Conservation (phyloP, 1,140 invertebrate species). For the Pissodes strobi region DNA sequence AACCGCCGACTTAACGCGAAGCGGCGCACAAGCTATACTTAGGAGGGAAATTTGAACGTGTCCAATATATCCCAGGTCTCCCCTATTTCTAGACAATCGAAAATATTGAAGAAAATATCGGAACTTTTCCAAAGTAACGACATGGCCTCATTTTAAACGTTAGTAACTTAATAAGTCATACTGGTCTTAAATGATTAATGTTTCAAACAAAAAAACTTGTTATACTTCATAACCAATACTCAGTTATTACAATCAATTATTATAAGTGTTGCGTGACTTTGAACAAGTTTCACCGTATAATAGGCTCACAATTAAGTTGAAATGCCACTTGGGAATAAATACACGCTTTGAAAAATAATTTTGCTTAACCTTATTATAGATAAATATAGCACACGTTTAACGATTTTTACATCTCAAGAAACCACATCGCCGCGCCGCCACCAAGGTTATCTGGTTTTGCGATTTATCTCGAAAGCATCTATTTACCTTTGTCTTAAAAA, state of each 20-base stretch:
- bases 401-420: not conserved
- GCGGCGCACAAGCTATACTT: no score
- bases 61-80: no score
- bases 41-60: no score
- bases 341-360: not conserved
- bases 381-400: slow-evolving; percentile 1
- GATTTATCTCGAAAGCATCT: slow-evolving; percentile 16
- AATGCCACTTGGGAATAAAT: not conserved
- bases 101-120: no score
- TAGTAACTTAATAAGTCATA: no score
- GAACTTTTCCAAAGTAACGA: no score
- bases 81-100: no score
- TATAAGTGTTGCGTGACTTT: not conserved
- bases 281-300: slow-evolving; percentile 1
- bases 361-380: slow-evolving; percentile 6
- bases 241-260: not conserved
- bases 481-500: slow-evolving; percentile 25
- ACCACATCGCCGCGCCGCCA: slow-evolving; percentile 6
- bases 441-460: slow-evolving; percentile 21
- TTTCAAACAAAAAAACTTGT: no score
- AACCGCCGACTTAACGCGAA: no score
- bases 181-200: no score
- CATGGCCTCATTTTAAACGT: no score
- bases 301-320: not conserved
- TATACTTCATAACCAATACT: not conserved